Conservation (phyloP, 2,113 vertebrate genomes). For the Anolis sagrei region DNA sequence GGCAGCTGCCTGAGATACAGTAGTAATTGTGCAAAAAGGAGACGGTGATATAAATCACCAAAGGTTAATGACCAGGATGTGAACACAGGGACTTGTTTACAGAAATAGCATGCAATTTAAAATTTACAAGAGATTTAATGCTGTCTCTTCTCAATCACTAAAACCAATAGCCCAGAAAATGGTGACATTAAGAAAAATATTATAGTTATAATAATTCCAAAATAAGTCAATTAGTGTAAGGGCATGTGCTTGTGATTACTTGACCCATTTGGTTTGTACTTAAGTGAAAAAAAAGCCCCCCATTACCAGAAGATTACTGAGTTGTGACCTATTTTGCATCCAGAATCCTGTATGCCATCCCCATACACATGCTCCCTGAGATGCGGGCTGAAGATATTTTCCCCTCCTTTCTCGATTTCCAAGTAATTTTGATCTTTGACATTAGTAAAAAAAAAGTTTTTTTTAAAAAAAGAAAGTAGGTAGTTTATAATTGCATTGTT, state of each 20-base stretch:
- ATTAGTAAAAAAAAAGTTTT: constrained; percentile 71
- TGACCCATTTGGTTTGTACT: constrained; percentile 81
- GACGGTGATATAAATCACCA: constrained; percentile 77
- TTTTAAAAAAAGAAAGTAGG: constrained; percentile 53
- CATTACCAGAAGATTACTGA: constrained; percentile 62
- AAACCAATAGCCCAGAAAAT: constrained; percentile 96
- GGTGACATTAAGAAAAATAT: constrained; percentile 85
- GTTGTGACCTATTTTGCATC: constrained; percentile 78
- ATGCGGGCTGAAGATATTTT: constrained; percentile 18
- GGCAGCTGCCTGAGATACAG: constrained; percentile 47
- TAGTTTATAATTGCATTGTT: constrained; percentile 83
- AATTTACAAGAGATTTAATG: constrained; percentile 87
- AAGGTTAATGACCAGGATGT: constrained; percentile 81
- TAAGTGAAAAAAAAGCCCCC: constrained; percentile 73
- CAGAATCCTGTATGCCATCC: constrained; percentile 9
- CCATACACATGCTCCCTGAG: constrained; percentile 30
- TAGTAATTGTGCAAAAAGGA: constrained; percentile 67
- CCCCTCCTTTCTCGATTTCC: constrained; percentile 55
- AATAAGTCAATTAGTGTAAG: constrained; percentile 86
- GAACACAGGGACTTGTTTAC: constrained; percentile 82
- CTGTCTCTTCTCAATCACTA: constrained; percentile 87
- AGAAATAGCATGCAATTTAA: constrained; percentile 80
- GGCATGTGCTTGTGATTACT: constrained; percentile 77
- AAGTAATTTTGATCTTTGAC: constrained; percentile 77
- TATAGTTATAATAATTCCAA: constrained; percentile 84